These are phyloP conservation scores for Sinocyclocheilus grahami DNA, from an alignment of 2,113 vertebrate species.

Conservation along the genomic window DNA sequence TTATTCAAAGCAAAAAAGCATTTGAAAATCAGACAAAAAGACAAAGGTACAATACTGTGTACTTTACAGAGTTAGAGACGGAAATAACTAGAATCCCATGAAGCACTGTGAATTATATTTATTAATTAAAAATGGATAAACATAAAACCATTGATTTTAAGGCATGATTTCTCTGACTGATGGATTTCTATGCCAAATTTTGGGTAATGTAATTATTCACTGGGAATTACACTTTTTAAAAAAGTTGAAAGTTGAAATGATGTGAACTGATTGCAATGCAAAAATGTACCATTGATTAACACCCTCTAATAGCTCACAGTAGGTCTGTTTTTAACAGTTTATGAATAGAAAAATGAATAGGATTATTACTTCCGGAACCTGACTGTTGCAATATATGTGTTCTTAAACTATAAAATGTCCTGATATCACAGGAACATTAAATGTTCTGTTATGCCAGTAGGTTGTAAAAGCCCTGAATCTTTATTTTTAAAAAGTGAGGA, in stretches of 20 bases:
- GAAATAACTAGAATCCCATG: background rate
- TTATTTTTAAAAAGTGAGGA: background rate
- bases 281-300: background rate
- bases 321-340: background rate
- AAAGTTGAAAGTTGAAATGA: background rate
- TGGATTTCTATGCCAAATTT: background rate
- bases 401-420: background rate
- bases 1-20: background rate
- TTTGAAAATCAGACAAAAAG: background rate
- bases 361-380: background rate
- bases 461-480: background rate
- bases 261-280: background rate
- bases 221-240: background rate
- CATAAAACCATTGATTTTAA: background rate
- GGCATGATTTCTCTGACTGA: background rate
- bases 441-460: background rate
- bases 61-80: no score
- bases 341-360: background rate
- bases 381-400: background rate
- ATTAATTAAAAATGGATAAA: background rate
- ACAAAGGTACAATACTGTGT: background rate
- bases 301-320: background rate
- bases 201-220: background rate
- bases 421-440: background rate
- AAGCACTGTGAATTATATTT: background rate